A percentile compares a stretch with the other conserved stretches of the same genome.
These are phyloP conservation scores for Tenthredo livida DNA, from an alignment of 2,888 invertebrate genomes.

Conservation along the genomic window DNA sequence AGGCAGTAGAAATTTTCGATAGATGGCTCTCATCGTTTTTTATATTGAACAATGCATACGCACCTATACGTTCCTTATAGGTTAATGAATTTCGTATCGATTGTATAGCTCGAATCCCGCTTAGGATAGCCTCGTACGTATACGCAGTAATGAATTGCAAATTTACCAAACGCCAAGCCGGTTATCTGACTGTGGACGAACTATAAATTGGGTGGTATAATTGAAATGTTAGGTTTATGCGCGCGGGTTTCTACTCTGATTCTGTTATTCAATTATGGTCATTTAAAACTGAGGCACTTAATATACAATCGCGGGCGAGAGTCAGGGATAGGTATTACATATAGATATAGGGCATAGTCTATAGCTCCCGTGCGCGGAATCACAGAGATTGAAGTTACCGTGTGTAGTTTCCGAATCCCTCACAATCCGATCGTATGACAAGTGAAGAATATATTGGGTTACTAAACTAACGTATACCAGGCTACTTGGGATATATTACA, in stretches of 20 bases:
- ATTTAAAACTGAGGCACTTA: neutral
- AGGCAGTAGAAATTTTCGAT: neutral
- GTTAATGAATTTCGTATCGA: neutral
- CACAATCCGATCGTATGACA: constrained; percentile 21
- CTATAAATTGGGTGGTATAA: neutral
- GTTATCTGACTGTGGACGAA: neutral
- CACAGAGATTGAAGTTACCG: constrained; percentile 17
- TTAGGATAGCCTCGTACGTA: neutral
- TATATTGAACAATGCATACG: no score
- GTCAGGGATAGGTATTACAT: neutral
- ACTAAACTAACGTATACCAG: neutral
- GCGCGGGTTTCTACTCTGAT: neutral
- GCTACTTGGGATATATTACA: constrained; percentile 6
- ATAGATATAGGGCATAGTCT: neutral
- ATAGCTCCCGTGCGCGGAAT: neutral
- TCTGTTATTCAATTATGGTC: neutral
- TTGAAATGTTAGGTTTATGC: neutral
- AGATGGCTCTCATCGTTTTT: neutral
- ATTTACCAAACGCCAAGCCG: no score
- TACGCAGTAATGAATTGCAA: neutral
- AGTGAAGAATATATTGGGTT: constrained; percentile 2
- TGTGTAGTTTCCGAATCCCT: constrained; percentile 13
- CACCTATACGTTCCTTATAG: no score
- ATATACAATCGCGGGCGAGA: neutral
- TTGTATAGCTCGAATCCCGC: neutral